Base-by-base conservation (phyloP, 2,113 vertebrate genomes). In the Neoarius graeffei region DNA sequence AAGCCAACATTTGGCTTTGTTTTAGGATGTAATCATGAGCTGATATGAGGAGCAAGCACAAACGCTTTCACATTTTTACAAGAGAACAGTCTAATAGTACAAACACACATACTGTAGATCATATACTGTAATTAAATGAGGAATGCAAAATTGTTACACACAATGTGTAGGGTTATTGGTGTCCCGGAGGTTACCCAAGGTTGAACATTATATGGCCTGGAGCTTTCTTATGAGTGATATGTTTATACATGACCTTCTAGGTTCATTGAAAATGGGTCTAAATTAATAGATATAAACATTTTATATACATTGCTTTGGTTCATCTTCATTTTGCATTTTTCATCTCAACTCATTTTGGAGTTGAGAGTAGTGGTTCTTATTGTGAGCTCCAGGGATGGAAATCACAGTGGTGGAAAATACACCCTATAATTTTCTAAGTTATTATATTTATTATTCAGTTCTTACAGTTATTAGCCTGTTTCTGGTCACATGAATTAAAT, bases 151-250 rank as follows among this genome's bases (percentile, higher is more conserved):
- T 71, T 71, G 69, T 71, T 73, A 14, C 79, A 69, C 74, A 64
- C 64, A 87, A 85, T 83, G 30, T 7, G 6, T n/a, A 66, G 14
- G 23, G 79, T 74, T 86, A 73, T 84, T 66, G 57, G 19, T 77
- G 48, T 14, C 80, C 6, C 74, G 27, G 64, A 80, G 56, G n/a
- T 62, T 60, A 62, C 27, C 52, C 20, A 85, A 85, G 77, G 85
- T 83, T 71, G 85, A 74, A 81, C 20, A 15, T 1, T 67, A 64
- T 30, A 5, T 17, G 6, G 30, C 69, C 69, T 73, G 69, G 27
- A 69, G 67, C 67, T 67, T 83, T 23, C 1, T 74, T 60, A 23
- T 86, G 83, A 86, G 74, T 86, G 42, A 8, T 0, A 4, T 64
- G 60, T 64, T 64, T 59, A 59, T 5, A 59, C 5, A 64, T 79